Conservation (phyloP, 2,113 vertebrate species). For the Pantherophis guttatus region DNA sequence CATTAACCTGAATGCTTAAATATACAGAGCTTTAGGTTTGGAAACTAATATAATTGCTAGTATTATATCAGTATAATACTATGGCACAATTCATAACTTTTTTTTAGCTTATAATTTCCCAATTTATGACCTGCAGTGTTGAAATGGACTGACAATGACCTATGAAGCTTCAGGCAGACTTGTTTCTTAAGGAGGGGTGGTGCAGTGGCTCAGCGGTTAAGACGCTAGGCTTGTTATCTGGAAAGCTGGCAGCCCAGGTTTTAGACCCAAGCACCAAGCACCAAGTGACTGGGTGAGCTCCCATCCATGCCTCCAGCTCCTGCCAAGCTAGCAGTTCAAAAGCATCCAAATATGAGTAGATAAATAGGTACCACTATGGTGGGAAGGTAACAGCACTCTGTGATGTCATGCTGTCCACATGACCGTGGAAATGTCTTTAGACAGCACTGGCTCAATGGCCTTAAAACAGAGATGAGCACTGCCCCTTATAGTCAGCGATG, state of each 20-base stretch:
- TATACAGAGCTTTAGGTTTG: not conserved
- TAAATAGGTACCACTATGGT: not conserved
- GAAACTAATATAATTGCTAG: not conserved
- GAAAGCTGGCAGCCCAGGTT: not conserved
- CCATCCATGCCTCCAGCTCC: not conserved
- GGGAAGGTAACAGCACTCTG: not conserved
- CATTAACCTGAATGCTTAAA: not conserved
- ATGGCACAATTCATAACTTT: not conserved
- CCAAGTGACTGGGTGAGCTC: not conserved
- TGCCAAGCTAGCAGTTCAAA: not conserved
- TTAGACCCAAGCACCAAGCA: not conserved
- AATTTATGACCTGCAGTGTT: not conserved
- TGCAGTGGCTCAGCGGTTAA: not conserved
- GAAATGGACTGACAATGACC: not conserved
- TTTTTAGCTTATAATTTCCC: not conserved
- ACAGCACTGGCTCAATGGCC: not conserved
- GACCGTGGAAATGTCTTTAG: not conserved
- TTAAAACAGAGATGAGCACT: not conserved
- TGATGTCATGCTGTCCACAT: not conserved
- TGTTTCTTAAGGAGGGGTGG: not conserved
- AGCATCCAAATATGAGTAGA: not conserved
- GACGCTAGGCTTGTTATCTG: not conserved
- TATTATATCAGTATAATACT: not conserved
- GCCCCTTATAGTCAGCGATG: not conserved
- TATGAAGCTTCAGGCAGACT: not conserved